These are phyloP conservation scores for Phalacrocorax brasilianus DNA, from an alignment of 2,113 vertebrate species.

Conservation along the genomic window DNA sequence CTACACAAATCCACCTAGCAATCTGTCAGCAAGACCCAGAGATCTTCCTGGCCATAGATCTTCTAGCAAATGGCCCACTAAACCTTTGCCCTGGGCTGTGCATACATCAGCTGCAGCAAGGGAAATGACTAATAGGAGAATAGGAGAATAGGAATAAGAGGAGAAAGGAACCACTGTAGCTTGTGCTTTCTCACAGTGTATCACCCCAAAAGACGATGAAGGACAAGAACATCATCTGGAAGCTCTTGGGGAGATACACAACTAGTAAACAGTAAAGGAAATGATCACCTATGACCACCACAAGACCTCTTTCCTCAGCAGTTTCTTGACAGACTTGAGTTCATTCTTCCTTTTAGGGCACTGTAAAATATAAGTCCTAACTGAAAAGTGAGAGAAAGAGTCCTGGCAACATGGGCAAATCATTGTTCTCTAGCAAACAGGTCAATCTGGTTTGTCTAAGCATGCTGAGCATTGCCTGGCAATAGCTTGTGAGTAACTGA, in stretches of 20 bases:
- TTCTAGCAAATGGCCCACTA: background rate
- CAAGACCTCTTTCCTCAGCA: background rate
- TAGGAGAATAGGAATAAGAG: too few relatives aligned
- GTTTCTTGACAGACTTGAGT: background rate
- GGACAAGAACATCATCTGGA: background rate
- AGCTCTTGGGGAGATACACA: background rate
- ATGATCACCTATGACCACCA: background rate
- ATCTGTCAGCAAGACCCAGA: background rate
- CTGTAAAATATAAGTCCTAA: background rate
- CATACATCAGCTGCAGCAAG: background rate
- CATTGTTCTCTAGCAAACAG: background rate
- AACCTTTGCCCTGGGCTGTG: background rate
- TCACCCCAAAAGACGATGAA: background rate
- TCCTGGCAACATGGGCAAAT: background rate
- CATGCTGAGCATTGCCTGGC: background rate
- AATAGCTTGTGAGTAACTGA: background rate
- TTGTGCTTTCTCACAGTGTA: background rate
- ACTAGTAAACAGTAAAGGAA: background rate
- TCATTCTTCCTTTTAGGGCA: background rate
- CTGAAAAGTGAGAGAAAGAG: background rate
- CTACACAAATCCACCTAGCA: background rate
- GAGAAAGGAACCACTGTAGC: background rate
- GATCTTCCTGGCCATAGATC: background rate
- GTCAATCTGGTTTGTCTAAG: background rate
- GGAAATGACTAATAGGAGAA: background rate